Base-by-base conservation (phyloP, 1,140 invertebrate genomes). In the Drosophila mauritiana region DNA sequence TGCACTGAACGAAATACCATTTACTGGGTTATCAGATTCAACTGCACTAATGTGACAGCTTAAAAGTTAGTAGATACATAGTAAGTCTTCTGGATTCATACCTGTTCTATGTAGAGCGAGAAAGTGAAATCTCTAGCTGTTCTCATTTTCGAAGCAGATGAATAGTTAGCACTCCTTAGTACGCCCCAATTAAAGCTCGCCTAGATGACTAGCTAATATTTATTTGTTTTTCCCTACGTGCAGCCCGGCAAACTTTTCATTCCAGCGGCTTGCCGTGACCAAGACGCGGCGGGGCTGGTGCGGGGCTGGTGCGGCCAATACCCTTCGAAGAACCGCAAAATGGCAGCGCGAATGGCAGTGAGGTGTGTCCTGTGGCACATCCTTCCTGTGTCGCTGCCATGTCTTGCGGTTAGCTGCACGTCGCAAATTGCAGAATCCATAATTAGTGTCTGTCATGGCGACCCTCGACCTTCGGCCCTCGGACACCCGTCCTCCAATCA, bases 371-470 rank as follows among this genome's bases (percentile, higher is more conserved):
- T 83, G 79, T 68, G 73, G 79, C 62, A 57, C 49, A 65, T 73
- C 69, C 73, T 73, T 56, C 55, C 46, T 51, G 61, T 49, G 39
- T 79, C 49, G 52, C 65, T 54, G 57, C 49, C 65, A 59, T 79
- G 75, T 69, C 80, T 76, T 88, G 83, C 49, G 83, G 83, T 89
- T 86, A 73, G 65, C 83, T 77, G 67, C 79, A 88, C 81, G 79
- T 81, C 76, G 76, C 83, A 88, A 88, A 88, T 89, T 88, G 72
- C 86, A 80, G 65, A 88, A 88, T 89, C 83, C 84, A 88, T 88
- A 88, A 88, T 88, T 88, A 88, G 83, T 88, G 83, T 89, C 83
- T 88, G 83, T 88, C 83, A 83, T 53, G 83, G 70, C 53, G 65
- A 76, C 79, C 73, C 78, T 53, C 45, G 31, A 25, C 51, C 40